These are phyloP conservation scores for Agonum fuliginosum DNA, from an alignment of 2,888 invertebrate genomes.

Conservation along the genomic window DNA sequence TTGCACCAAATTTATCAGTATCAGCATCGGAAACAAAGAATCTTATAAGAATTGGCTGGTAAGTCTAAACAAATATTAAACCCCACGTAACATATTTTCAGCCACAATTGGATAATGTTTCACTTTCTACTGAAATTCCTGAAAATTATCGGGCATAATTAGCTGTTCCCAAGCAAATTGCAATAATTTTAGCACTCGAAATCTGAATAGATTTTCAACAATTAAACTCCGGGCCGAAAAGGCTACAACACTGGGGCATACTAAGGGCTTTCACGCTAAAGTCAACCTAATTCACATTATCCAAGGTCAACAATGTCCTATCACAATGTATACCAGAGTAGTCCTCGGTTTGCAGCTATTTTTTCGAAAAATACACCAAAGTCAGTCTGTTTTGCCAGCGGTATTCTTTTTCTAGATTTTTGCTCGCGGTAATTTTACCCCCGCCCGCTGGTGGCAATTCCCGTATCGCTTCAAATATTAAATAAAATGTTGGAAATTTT, in stretches of 20 bases:
- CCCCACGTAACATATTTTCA: not conserved
- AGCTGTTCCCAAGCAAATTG: not conserved
- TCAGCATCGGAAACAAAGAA: no score
- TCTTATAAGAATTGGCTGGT: not conserved
- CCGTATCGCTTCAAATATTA: not conserved
- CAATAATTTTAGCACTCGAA: conserved; percentile 20
- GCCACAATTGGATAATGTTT: not conserved
- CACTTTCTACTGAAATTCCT: not conserved
- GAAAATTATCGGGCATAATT: not conserved
- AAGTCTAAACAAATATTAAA: not conserved
- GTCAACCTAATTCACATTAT: conserved; percentile 72
- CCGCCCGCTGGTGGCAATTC: not conserved
- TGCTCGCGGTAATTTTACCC: not conserved
- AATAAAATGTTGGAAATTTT: conserved; percentile 39
- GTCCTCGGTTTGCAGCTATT: conserved; percentile 42
- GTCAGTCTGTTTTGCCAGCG: not conserved
- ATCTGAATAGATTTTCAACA: conserved; percentile 47
- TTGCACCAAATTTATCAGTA: conserved; percentile 18
- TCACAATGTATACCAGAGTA: conserved; percentile 69
- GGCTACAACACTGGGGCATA: conserved; percentile 12
- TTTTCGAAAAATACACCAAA: not conserved
- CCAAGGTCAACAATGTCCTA: conserved; percentile 72
- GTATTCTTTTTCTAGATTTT: not conserved
- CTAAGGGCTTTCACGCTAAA: conserved; percentile 46
- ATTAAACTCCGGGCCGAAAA: conserved; percentile 31